Conservation (phyloP, 2,888 invertebrate species). For the Philereme vetulata region DNA sequence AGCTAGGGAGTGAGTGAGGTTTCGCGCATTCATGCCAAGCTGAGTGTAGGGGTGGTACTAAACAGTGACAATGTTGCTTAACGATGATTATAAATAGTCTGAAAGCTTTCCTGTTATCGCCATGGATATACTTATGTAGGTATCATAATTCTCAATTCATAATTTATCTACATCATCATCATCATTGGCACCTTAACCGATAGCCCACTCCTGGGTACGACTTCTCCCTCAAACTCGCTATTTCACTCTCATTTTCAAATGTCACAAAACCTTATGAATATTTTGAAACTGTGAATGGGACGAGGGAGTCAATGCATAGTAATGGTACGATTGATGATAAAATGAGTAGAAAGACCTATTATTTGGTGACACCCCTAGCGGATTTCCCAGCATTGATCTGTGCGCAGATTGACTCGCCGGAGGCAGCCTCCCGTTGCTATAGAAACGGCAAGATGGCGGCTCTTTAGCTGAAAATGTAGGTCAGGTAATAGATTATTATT, state of each 20-base stretch:
- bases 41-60: slow-evolving; percentile 60
- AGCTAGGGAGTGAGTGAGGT: slow-evolving; percentile 69
- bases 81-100: slow-evolving; percentile 9
- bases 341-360: neutral
- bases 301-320: too few species aligned
- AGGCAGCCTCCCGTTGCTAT: slow-evolving; percentile 73
- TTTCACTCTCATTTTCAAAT: too few species aligned
- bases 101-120: neutral
- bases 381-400: slow-evolving; percentile 74
- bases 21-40: slow-evolving; percentile 65
- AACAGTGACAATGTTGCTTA: slow-evolving; percentile 23
- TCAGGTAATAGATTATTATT: slow-evolving; percentile 30
- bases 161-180: too few species aligned
- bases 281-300: too few species aligned
- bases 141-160: too few species aligned
- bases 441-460: slow-evolving; percentile 62
- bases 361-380: slow-evolving; percentile 57
- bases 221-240: too few species aligned
- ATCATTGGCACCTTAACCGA: too few species aligned
- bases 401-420: slow-evolving; percentile 60
- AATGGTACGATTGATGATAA: too few species aligned
- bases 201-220: too few species aligned
- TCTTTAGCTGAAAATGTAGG: slow-evolving; percentile 53
- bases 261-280: too few species aligned
- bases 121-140: too few species aligned